These are phyloP conservation scores for Phoenicopterus ruber DNA, from an alignment of 2,113 vertebrate species.

Conservation along the genomic window DNA sequence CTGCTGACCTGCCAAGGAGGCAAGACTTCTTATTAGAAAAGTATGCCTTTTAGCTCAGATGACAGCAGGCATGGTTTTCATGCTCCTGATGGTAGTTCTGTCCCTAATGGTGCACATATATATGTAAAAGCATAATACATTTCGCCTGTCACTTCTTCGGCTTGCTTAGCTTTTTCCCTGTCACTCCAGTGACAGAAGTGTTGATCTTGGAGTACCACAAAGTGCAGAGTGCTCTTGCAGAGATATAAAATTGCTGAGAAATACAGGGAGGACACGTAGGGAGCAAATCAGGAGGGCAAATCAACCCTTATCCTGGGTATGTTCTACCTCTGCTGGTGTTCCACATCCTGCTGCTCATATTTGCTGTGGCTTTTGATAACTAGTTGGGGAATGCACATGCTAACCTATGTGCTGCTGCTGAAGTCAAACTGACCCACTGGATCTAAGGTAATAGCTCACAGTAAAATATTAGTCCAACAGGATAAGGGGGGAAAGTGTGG, in stretches of 20 bases:
- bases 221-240: neutral
- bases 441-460: neutral
- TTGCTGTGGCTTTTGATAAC: neutral
- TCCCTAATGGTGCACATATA: neutral
- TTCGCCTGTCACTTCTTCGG: neutral
- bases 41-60: neutral
- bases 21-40: neutral
- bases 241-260: neutral
- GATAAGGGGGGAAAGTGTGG: neutral
- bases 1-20: neutral
- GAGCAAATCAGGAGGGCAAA: neutral
- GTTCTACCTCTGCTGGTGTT: neutral
- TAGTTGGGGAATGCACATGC: neutral
- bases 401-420: neutral
- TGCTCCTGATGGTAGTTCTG: neutral
- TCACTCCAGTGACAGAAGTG: neutral
- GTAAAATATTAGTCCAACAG: neutral
- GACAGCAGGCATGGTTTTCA: neutral
- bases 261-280: neutral
- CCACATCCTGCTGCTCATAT: neutral
- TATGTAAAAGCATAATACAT: neutral
- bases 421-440: neutral
- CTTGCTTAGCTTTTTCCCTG: neutral
- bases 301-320: neutral
- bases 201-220: neutral